phyloP scores from a whole-genome alignment of 2,888 invertebrate genomes.

The Ennomos fuscantarius region DNA sequence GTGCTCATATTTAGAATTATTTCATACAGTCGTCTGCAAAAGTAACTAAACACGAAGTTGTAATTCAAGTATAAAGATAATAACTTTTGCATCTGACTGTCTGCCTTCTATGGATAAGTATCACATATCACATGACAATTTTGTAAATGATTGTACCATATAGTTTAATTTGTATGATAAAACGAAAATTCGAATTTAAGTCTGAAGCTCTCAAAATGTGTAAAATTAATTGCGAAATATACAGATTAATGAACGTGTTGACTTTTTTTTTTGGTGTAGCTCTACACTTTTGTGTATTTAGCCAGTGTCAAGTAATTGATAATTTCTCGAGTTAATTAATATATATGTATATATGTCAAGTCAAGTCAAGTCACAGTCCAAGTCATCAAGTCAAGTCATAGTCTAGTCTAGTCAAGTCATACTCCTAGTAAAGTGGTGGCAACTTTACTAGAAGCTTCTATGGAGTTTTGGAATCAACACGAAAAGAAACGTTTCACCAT shows the following conservation, averaged over 20 bases:
- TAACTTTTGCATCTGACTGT: constrained; percentile 34
- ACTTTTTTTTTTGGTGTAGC: too few relatives aligned
- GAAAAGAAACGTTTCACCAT: too few relatives aligned
- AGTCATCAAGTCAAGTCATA: too few relatives aligned
- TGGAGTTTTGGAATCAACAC: too few relatives aligned
- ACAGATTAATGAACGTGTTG: constrained; percentile 54
- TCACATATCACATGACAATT: constrained; percentile 78
- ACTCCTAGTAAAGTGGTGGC: too few relatives aligned
- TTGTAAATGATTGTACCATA: constrained; percentile 82
- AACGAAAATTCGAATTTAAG: constrained; percentile 57
- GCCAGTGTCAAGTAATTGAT: too few relatives aligned
- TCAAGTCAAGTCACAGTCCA: too few relatives aligned
- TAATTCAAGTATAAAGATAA: background rate
- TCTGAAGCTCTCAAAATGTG: constrained; percentile 63
- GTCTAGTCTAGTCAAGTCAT: too few relatives aligned
- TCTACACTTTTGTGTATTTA: too few relatives aligned
- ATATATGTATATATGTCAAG: too few relatives aligned
- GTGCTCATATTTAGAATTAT: constrained; percentile 59
- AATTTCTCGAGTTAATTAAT: too few relatives aligned
- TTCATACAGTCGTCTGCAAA: constrained; percentile 27
- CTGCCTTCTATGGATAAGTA: constrained; percentile 41
- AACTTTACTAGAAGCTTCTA: too few relatives aligned
- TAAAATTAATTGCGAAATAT: constrained; percentile 65
- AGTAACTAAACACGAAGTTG: constrained; percentile 16
- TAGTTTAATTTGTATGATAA: constrained; percentile 70